These are phyloP conservation scores for Cecropterus lyciades DNA, from an alignment of 1,140 invertebrate genomes.

Conservation along the genomic window DNA sequence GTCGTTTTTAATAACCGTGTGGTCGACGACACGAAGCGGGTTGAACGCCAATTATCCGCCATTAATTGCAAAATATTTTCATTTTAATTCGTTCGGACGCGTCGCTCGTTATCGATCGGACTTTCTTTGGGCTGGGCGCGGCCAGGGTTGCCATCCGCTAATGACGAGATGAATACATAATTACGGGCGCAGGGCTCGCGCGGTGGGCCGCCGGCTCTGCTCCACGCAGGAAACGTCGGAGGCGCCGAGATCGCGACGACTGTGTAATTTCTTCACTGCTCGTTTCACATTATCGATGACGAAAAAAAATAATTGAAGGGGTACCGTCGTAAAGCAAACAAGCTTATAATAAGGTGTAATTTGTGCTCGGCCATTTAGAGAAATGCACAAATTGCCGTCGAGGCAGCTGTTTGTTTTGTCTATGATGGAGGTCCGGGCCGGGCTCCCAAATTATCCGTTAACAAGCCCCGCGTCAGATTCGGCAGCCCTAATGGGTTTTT, in stretches of 20 bases:
- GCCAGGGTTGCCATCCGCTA: conserved; percentile 35
- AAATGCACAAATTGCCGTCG: conserved; percentile 80
- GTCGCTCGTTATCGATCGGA: conserved; percentile 51
- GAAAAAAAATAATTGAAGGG: conserved; percentile 83
- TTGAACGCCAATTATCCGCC: conserved; percentile 56
- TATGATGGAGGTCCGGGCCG: conserved; percentile 79
- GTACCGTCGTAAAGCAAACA: conserved; percentile 82
- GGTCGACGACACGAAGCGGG: conserved; percentile 46
- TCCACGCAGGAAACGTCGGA: conserved; percentile 62
- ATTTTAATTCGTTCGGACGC: conserved; percentile 49
- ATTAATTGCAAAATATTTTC: conserved; percentile 62
- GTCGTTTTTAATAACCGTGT: conserved; percentile 49
- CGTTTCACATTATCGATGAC: conserved; percentile 77
- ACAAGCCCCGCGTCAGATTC: conserved; percentile 83
- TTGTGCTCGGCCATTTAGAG: conserved; percentile 83
- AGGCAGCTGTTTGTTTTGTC: conserved; percentile 83
- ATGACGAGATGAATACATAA: conserved; percentile 36
- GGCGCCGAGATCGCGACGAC: conserved; percentile 66
- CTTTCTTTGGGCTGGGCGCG: conserved; percentile 41
- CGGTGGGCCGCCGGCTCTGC: conserved; percentile 41
- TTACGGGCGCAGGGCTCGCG: conserved; percentile 34
- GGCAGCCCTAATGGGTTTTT: conserved; percentile 83
- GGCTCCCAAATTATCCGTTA: conserved; percentile 78
- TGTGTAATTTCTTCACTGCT: conserved; percentile 80
- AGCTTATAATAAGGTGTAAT: conserved; percentile 84